phyloP scores from a whole-genome alignment of 2,797 vertebrate genomes.

The Peromyscus aztecus region DNA sequence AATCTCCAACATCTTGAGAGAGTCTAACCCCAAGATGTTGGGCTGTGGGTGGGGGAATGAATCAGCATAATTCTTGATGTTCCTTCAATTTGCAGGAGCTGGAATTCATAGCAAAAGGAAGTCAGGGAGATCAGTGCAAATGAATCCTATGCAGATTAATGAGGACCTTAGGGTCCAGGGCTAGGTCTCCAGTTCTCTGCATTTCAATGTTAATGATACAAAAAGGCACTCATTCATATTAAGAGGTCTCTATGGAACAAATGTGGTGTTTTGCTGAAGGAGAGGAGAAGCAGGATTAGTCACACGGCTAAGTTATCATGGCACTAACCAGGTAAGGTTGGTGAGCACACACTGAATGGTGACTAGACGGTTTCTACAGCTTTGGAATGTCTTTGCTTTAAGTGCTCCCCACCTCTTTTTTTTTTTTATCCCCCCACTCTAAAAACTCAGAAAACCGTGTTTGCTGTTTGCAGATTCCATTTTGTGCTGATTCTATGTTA shows the following conservation, averaged over 20 bases:
- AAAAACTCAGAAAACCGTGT: neutral
- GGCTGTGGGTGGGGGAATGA: neutral
- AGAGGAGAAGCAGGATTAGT: neutral
- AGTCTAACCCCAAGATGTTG: neutral
- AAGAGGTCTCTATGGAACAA: neutral
- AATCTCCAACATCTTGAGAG: neutral
- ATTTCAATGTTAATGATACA: neutral
- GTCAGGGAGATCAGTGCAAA: neutral
- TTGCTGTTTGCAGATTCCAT: neutral
- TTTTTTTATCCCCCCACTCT: neutral
- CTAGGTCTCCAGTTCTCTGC: neutral
- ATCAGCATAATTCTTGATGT: neutral
- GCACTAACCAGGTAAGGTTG: neutral
- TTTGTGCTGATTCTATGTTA: neutral
- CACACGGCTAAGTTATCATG: neutral
- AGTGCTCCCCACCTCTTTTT: neutral
- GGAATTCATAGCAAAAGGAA: neutral
- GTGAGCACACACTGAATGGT: neutral
- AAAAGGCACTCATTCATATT: neutral
- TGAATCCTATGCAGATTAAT: neutral
- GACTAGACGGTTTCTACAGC: neutral
- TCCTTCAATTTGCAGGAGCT: neutral
- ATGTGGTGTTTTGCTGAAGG: neutral
- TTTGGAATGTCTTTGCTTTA: neutral
- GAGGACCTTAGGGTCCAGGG: neutral